A percentile compares a stretch with the other conserved stretches of the same genome.
phyloP scores from a whole-genome alignment of 2,797 vertebrate species.

The Eulemur coronatus region DNA sequence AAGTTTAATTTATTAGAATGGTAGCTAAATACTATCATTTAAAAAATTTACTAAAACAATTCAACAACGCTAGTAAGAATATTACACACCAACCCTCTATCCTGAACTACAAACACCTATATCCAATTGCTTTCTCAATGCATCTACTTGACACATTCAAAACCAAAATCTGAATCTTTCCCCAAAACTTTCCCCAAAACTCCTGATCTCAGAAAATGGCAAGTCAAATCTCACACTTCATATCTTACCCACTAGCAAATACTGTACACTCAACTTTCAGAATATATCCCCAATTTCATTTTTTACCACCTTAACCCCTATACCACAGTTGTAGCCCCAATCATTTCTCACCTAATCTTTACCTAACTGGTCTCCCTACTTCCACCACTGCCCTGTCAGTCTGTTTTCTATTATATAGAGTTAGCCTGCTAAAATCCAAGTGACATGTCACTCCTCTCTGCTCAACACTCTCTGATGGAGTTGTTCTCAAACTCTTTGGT shows the following conservation, averaged over 20 bases:
- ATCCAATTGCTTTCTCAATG: neutral
- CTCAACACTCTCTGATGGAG: neutral
- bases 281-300: neutral
- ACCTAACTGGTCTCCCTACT: neutral
- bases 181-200: neutral
- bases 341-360: neutral
- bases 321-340: neutral
- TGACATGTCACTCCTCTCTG: neutral
- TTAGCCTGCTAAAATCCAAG: neutral
- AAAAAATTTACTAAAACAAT: neutral
- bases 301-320: neutral
- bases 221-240: neutral
- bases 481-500: neutral
- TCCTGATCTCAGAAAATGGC: neutral
- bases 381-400: neutral
- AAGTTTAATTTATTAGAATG: conserved; percentile 9
- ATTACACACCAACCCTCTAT: neutral
- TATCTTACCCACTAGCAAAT: neutral
- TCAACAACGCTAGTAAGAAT: neutral
- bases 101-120: neutral
- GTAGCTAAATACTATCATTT: neutral
- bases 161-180: neutral
- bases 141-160: neutral
- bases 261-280: neutral
- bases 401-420: neutral